Conservation (phyloP, 2,797 vertebrate genomes). For the Halcyon smyrnensis region DNA sequence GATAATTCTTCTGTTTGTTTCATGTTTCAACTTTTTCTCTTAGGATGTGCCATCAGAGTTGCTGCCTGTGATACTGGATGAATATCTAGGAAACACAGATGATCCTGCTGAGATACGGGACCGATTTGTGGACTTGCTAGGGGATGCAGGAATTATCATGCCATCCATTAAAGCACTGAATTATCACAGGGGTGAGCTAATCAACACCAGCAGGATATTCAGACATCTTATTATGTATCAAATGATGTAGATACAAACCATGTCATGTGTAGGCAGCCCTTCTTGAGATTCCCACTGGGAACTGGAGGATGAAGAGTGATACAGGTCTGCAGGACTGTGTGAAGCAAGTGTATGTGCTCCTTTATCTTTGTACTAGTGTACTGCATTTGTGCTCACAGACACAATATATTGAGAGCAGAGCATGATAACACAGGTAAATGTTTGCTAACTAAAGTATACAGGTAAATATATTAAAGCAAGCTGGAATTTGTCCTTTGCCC, state of each 20-base stretch:
- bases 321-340: neutral
- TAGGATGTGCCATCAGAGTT: conserved; percentile 36
- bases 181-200: conserved; percentile 81
- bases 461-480: neutral
- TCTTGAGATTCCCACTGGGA: neutral
- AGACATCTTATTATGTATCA: neutral
- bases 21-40: neutral
- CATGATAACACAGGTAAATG: neutral
- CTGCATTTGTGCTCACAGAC: neutral
- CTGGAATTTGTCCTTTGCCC: neutral
- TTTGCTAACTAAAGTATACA: neutral
- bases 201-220: neutral
- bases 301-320: neutral
- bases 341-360: neutral
- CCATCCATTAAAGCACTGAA: conserved; percentile 77
- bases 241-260: neutral
- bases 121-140: conserved; percentile 74
- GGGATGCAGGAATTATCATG: conserved; percentile 76
- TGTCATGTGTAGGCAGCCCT: neutral
- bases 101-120: conserved; percentile 78
- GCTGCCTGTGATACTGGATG: conserved; percentile 47
- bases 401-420: neutral
- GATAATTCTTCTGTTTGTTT: neutral
- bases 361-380: neutral
- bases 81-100: conserved; percentile 78